Conservation (phyloP, 2,113 vertebrate genomes). For the Entomyzon cyanotis region DNA sequence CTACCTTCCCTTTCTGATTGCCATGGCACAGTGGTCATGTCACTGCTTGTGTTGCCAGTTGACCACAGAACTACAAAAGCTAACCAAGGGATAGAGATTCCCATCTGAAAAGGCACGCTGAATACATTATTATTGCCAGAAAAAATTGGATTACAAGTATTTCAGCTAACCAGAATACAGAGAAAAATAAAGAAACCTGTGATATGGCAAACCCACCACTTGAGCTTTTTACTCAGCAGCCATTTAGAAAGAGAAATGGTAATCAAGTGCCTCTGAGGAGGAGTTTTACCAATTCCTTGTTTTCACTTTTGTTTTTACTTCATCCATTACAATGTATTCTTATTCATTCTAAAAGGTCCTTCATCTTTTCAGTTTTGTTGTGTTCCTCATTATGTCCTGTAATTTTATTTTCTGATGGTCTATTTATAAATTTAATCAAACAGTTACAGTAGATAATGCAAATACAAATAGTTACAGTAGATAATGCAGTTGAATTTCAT, state of each 20-base stretch:
- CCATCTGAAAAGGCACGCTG: neutral
- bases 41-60: neutral
- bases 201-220: neutral
- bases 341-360: neutral
- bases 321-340: neutral
- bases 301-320: neutral
- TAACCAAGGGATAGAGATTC: neutral
- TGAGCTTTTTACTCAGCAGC: neutral
- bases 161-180: neutral
- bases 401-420: neutral
- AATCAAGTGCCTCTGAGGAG: neutral
- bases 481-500: slow-evolving; percentile 19
- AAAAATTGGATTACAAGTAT: neutral
- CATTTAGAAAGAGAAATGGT: neutral
- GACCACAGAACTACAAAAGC: neutral
- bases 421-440: slow-evolving; percentile 22
- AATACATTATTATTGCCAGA: neutral
- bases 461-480: neutral
- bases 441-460: neutral
- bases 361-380: neutral
- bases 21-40: neutral
- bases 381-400: neutral
- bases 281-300: neutral
- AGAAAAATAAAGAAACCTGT: neutral
- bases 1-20: neutral